Evolutionary conservation across 2,888 invertebrate species (phyloP), one percentile per base, ranked within the genome.

Genomic region (Phragmatobia fuliginosa): DNA sequence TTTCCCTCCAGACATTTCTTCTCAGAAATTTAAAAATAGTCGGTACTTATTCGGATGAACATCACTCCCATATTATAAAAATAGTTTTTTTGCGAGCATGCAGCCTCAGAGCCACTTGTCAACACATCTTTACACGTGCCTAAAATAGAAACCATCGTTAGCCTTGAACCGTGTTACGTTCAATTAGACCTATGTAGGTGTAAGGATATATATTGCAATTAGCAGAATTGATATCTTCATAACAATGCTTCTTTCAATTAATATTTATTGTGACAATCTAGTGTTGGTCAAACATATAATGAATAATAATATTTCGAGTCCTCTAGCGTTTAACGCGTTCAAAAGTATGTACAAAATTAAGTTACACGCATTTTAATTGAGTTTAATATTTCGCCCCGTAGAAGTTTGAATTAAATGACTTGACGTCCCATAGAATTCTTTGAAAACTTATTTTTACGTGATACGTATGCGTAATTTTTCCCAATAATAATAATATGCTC

Each of bases 111-210:
- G 52, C 61, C 75, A 76, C 76, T 67, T 78, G 72, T 56, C 58
- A 38, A 58, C 25, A 36, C 70, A 71, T 71, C 70, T 60, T 49
- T 72, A 59, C 78, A 82, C 80, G 76, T 72, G 78, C 62, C 77
- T 62, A 66, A 82, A 82, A 80, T 82, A 82, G 80, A 72, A 59
- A 78, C 82, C 82, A 83, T 80, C 73, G 45, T 62, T 49, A 67
- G 76, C 81, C 81, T 77, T 81, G 81, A 81, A 81, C 83, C 74
- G 71, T 65, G 72, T 66, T 73, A 72, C 59, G 66, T 41, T 67
- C 71, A 82, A 81, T 81, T 82, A 73, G 66, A 68, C 45, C 58
- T 67, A 71, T 71, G 25, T 62, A 65, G 61, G 49, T 63, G 66
- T 71, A 71, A 69, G 58, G 36, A 56, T 56, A 56, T 56, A 73